phyloP scores from a whole-genome alignment of 2,113 vertebrate genomes.

The Scomber colias region DNA sequence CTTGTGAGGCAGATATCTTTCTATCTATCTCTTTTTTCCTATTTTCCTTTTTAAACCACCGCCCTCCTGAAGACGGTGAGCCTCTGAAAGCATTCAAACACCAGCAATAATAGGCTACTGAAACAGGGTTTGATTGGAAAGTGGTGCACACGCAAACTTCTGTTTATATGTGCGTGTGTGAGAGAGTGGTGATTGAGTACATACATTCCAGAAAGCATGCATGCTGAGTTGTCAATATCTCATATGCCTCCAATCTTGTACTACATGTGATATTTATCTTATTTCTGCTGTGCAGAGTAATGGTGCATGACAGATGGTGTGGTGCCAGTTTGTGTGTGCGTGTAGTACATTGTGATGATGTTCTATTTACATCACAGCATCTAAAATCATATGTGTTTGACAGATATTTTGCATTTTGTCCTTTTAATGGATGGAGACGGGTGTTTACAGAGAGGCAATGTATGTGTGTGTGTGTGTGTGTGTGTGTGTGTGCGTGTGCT shows the following conservation, averaged over 20 bases:
- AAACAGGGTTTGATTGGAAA: conserved; percentile 27
- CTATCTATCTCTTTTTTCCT: neutral
- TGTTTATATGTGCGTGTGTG: neutral
- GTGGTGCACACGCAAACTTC: neutral
- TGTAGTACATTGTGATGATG: neutral
- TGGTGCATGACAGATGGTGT: conserved; percentile 40
- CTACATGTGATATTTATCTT: conserved; percentile 23
- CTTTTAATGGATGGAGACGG: conserved; percentile 2
- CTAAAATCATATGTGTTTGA: conserved; percentile 7
- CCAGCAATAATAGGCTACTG: conserved; percentile 14
- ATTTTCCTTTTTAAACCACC: conserved; percentile 14
- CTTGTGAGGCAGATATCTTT: conserved; percentile 20
- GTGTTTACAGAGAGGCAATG: neutral
- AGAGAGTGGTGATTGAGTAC: neutral
- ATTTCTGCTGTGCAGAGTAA: conserved; percentile 36
- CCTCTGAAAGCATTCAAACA: conserved; percentile 27
- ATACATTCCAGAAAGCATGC: neutral
- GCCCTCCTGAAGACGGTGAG: conserved; percentile 20
- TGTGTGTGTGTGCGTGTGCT: conserved; percentile 9
- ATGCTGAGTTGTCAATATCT: conserved; percentile 17
- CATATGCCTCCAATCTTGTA: conserved; percentile 18
- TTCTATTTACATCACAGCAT: neutral
- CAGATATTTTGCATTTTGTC: neutral
- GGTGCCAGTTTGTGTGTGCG: neutral
- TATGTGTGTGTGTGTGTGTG: neutral